Evolutionary conservation across 2,888 invertebrate genomes (phyloP), one percentile per base, ranked within the genome.

Genomic region (Melanostoma scalare): DNA sequence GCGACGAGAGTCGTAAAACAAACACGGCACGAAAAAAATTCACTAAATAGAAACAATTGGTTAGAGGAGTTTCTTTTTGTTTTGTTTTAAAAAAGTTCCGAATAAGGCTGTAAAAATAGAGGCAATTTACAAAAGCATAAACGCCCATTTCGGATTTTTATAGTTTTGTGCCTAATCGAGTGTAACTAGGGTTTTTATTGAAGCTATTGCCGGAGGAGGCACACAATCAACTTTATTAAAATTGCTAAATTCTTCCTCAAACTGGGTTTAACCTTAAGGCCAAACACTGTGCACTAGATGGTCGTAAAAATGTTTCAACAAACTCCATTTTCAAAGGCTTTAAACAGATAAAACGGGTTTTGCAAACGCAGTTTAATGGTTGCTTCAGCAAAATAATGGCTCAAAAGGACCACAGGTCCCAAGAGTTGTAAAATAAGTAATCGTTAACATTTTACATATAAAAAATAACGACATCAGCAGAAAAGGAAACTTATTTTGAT

Each of bases 121-220:
- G 82, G 69, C 78, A 84, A 84, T 84, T 63, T 79, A 78, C 68
- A 79, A 53, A 73, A 36, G 79, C 46, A 84, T 82, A 82, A 82
- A 82, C 58, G 82, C 78, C 69, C 68, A 82, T 84, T 84, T 50
- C 46, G 74, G 78, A 56, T 20, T 79, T 84, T 84, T 78, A 74
- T 79, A 84, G 78, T 79, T 78, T 42, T 56, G 38, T 53, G 65
- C 74, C 80, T 60, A 60, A 50, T 53, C 46, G 44, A 75, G 42
- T 48, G 33, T 71, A 65, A 56, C 55, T 52, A 67, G 42, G 53
- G 48, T 38, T 80, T 71, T 80, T 71, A 75, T 63, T 58, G 30
- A 33, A 48, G 33, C 69, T 38, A 30, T 33, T 2, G 58, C 8
- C 35, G 9, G 1, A 6, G 72, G 44, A 38, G 36, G 42, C n/a